phyloP scores from a whole-genome alignment of 2,888 invertebrate genomes.

The Thelaira solivaga region DNA sequence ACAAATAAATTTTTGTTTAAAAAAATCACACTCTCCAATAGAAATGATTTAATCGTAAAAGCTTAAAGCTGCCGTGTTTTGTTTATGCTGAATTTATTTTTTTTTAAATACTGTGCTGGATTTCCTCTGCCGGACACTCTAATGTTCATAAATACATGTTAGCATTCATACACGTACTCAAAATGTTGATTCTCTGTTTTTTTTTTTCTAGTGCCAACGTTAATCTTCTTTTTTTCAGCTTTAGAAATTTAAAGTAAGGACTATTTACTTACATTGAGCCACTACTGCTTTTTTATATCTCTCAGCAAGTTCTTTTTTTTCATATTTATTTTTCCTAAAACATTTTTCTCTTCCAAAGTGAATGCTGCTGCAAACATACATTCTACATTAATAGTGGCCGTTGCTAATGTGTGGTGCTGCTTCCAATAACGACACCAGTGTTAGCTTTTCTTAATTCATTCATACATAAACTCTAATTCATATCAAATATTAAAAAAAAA shows the following conservation, averaged over 20 bases:
- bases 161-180: neutral
- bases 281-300: constrained; percentile 14
- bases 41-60: too few species aligned
- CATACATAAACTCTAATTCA: constrained; percentile 42
- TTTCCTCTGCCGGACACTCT: neutral
- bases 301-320: neutral
- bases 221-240: constrained; percentile 13
- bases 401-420: neutral
- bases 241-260: constrained; percentile 11
- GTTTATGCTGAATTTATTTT: too few species aligned
- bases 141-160: neutral
- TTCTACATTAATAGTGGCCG: neutral
- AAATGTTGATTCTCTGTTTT: too few species aligned
- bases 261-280: constrained; percentile 24
- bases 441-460: constrained; percentile 24
- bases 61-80: too few species aligned
- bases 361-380: neutral
- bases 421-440: neutral
- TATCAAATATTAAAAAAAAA: constrained; percentile 3
- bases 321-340: neutral
- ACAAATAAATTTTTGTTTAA: too few species aligned
- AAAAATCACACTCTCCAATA: neutral
- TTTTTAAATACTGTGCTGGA: too few species aligned
- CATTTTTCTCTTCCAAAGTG: neutral
- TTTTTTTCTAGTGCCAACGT: neutral